Conservation (phyloP, 1,140 invertebrate genomes). For the Elymnias hypermnestra region DNA sequence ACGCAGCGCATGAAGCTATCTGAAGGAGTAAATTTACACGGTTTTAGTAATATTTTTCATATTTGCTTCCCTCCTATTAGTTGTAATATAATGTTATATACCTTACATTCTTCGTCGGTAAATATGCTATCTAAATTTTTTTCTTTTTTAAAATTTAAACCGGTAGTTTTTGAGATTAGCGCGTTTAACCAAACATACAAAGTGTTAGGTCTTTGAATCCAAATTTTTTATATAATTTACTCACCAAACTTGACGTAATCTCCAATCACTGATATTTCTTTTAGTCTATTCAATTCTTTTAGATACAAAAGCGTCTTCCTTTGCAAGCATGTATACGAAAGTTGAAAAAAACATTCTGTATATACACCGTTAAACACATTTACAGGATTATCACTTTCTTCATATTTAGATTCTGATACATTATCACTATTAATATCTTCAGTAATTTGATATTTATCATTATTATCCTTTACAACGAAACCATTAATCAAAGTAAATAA, state of each 20-base stretch:
- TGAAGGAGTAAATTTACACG: too few species aligned
- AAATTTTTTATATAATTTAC: constrained; percentile 5
- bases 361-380: constrained; percentile 67
- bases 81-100: too few species aligned
- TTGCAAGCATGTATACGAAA: constrained; percentile 75
- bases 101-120: too few species aligned
- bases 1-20: too few species aligned
- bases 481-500: constrained; percentile 27
- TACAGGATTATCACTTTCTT: constrained; percentile 30
- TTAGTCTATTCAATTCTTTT: constrained; percentile 64
- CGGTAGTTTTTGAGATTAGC: too few species aligned
- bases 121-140: too few species aligned
- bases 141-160: too few species aligned
- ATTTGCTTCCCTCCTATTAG: too few species aligned
- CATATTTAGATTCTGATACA: not conserved
- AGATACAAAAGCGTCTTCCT: constrained; percentile 73
- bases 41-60: too few species aligned
- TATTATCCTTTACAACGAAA: constrained; percentile 21
- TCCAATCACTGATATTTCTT: constrained; percentile 73
- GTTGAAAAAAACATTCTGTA: constrained; percentile 61
- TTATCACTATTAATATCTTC: constrained; percentile 10
- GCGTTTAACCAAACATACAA: too few species aligned
- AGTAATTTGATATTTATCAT: constrained; percentile 17
- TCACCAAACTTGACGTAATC: constrained; percentile 75
- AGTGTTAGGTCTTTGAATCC: too few species aligned